These are phyloP conservation scores for Hirtodrosophila duncani DNA, from an alignment of 2,888 invertebrate genomes.

Conservation along the genomic window DNA sequence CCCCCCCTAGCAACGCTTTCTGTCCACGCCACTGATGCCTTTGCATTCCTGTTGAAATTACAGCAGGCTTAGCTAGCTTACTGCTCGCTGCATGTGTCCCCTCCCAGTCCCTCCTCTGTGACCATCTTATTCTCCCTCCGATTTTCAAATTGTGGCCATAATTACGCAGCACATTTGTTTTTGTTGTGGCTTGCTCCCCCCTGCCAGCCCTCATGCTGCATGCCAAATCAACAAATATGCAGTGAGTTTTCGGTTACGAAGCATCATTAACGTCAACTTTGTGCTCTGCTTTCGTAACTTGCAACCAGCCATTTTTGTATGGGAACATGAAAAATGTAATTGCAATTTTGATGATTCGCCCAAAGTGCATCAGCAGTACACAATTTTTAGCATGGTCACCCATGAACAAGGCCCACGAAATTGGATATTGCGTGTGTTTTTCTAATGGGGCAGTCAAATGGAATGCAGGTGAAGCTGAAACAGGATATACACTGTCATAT, in stretches of 20 bases:
- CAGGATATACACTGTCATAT: too few species aligned
- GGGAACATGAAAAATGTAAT: constrained; percentile 10
- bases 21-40: too few species aligned
- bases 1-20: too few species aligned
- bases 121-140: background rate
- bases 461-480: too few species aligned
- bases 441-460: too few species aligned
- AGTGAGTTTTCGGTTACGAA: constrained; percentile 6
- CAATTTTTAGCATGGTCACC: too few species aligned
- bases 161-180: constrained; percentile 29
- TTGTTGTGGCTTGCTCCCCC: constrained; percentile 3
- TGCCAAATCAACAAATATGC: constrained; percentile 25
- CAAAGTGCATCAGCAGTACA: background rate
- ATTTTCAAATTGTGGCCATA: constrained; percentile 28
- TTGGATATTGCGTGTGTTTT: too few species aligned
- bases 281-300: too few species aligned
- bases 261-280: too few species aligned
- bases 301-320: constrained; percentile 1
- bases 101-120: background rate
- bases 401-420: too few species aligned
- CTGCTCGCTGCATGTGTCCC: constrained; percentile 7
- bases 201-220: background rate
- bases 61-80: too few species aligned
- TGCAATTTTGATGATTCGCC: constrained; percentile 8
- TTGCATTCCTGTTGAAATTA: too few species aligned